Base-by-base conservation (phyloP, 2,888 invertebrate genomes). In the Ophioninae sp. region DNA sequence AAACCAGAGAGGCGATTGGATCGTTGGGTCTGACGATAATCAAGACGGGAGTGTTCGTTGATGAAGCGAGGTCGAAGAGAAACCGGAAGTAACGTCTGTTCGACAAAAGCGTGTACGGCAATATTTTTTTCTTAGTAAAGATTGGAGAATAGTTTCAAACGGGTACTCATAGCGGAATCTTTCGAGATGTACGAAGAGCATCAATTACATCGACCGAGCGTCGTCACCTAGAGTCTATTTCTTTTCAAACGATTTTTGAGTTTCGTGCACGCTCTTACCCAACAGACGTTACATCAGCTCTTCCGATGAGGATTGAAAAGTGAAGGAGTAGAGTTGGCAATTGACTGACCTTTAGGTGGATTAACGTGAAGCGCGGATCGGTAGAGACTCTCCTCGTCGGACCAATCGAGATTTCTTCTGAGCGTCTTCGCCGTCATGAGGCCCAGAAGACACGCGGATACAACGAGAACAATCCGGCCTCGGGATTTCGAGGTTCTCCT, bases 291-390 rank as follows among this genome's bases (percentile, higher is more conserved):
- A 9, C 41, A 41, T 41, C 41, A 7, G 8, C 8, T 41, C 3
- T 41, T 9, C 9, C 9, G 44, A 44, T 10, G 2, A 9, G 9
- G 13, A 44, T 10, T 44, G 6, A 7, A 61, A 6, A 63, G 58
- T 37, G 39, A 6, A 39, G 59, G 13, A 2, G 22, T 22, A 61
- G 22, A 2, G 3, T 13, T 51, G 7, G 6, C 9, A 30, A 41
- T 61, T 68, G 76, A 85, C 94, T 94, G 93, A 98, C 99, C 98
- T 97, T 99, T 99, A n/a, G 99, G 98, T 76, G 99, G 99, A 94
- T 99, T 99, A 91, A 99, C 96, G 89, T 95, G 94, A 87, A 99
- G 95, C 37, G 99, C 99, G 87, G 99, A 97, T 89, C 96, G 94
- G 93, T 98, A 99, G 68, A 99, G 95, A 88, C 96, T 96, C 93